Conservation (phyloP, 2,113 vertebrate species). For the Cacatua alba region DNA sequence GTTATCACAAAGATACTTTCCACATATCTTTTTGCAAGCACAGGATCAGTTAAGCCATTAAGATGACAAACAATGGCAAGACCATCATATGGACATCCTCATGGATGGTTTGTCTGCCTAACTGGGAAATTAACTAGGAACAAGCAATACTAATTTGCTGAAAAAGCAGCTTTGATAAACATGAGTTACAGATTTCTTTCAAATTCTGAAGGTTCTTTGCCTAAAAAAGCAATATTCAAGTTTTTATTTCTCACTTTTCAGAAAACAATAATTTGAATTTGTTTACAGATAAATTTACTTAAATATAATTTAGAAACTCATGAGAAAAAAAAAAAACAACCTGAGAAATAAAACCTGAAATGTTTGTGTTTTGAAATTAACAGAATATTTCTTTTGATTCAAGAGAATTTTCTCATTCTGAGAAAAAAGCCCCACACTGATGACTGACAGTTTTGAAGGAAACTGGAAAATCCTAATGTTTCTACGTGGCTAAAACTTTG, state of each 20-base stretch:
- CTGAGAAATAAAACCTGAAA: background rate
- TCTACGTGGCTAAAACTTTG: background rate
- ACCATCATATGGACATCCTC: background rate
- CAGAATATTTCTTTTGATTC: background rate
- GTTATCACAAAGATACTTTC: background rate
- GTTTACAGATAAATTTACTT: background rate
- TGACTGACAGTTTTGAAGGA: background rate
- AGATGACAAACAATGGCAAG: background rate
- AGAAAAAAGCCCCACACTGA: background rate
- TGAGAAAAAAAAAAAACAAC: background rate
- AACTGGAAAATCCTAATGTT: background rate
- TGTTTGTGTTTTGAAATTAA: background rate
- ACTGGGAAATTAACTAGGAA: background rate
- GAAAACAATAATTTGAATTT: background rate
- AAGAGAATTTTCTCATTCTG: background rate
- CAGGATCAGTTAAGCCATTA: background rate
- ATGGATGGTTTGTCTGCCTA: background rate
- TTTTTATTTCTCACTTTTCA: background rate
- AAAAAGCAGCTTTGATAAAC: background rate
- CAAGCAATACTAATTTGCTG: background rate
- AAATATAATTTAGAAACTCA: background rate
- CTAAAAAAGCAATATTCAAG: background rate
- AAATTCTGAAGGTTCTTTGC: background rate
- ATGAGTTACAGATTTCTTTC: background rate
- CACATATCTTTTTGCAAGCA: background rate